Evolutionary conservation across 2,888 invertebrate species (phyloP), one percentile per base, ranked within the genome.

Genomic region (Cryptocheilus praepositus): DNA sequence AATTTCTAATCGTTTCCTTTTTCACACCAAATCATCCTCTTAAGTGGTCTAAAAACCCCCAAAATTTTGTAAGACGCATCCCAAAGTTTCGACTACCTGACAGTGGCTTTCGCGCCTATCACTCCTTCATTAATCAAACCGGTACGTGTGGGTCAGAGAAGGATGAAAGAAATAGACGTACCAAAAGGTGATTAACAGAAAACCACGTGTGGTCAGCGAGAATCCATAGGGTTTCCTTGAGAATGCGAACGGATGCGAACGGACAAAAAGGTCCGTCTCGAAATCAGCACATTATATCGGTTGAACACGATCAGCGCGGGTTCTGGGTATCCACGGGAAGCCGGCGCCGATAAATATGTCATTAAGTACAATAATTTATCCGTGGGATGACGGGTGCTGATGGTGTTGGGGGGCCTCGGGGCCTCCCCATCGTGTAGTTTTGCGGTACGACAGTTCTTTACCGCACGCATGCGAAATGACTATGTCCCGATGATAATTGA

Each of bases 281-380:
- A 74, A 81, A 81, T 80, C 77, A 64, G 76, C 76, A 74, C 81
- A 82, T 83, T 83, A 79, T 69, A 77, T 73, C 72, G 73, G 73
- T 55, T 72, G 67, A 70, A 68, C 21, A 51, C 58, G 60, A 36
- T 60, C 54, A 55, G 43, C 25, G 52, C 36, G 11, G 36, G 36
- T 36, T 36, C 36, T 11, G 7, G 36, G 36, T 36, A 36, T 49
- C 68, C 64, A 51, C 52, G 21, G 46, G 44, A 57, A 19, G 57
- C 57, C 61, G 53, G 64, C 67, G 70, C 62, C 79, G 57, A 83
- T 83, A 83, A 83, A 83, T 83, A 81, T 81, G 79, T 80, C 81
- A 81, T 83, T 82, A 83, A 71, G 63, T 71, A 79, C 61, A 71
- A 81, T 81, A 82, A 82, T 84, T 84, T 84, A 82, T 74, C 68